phyloP scores from a whole-genome alignment of 2,888 invertebrate species.

The Tetanocera ferruginea region DNA sequence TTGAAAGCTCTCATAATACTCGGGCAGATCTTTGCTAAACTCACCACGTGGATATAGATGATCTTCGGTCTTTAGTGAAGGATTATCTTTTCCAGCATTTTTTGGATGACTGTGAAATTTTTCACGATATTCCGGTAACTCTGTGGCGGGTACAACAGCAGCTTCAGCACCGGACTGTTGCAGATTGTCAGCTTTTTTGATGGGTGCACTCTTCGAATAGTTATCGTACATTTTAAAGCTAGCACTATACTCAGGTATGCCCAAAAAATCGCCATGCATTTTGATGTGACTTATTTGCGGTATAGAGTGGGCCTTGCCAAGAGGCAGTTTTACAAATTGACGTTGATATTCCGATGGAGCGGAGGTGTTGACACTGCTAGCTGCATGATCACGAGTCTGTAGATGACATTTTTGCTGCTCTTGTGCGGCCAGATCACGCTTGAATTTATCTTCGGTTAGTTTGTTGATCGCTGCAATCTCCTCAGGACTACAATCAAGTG shows the following conservation, averaged over 20 bases:
- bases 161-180: constrained; percentile 60
- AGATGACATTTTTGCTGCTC: constrained; percentile 59
- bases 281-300: constrained; percentile 67
- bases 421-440: constrained; percentile 56
- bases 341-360: constrained; percentile 66
- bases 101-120: constrained; percentile 64
- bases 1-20: constrained; percentile 68
- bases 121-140: constrained; percentile 64
- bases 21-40: constrained; percentile 65
- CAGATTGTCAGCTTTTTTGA: constrained; percentile 67
- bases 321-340: constrained; percentile 64
- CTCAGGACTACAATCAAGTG: constrained; percentile 4
- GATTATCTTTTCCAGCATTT: constrained; percentile 54
- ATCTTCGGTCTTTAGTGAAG: constrained; percentile 61
- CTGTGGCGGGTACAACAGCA: constrained; percentile 27
- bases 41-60: constrained; percentile 63
- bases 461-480: constrained; percentile 47
- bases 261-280: constrained; percentile 65
- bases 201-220: constrained; percentile 68
- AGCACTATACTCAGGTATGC: constrained; percentile 67
- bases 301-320: constrained; percentile 68
- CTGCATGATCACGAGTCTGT: constrained; percentile 56
- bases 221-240: constrained; percentile 67
- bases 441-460: constrained; percentile 54
- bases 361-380: constrained; percentile 51